phyloP scores from a whole-genome alignment of 2,113 vertebrate species.

The Mesoclemmys tuberculata region DNA sequence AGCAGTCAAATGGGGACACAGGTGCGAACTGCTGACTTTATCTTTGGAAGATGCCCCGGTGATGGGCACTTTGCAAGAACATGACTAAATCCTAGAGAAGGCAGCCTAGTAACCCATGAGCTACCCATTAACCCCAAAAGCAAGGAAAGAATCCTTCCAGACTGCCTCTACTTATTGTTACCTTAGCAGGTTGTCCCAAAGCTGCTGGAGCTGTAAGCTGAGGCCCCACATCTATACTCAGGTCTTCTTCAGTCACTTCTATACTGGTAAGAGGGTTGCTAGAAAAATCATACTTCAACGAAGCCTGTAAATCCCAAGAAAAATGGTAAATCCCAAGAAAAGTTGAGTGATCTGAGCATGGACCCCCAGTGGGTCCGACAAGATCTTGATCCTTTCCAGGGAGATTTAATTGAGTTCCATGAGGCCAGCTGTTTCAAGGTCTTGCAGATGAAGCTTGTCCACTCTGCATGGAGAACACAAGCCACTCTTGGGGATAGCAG shows the following conservation, averaged over 20 bases:
- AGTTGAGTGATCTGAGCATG: no score
- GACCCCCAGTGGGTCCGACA: neutral
- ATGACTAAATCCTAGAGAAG: neutral
- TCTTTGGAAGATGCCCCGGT: neutral
- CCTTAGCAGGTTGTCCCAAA: conserved; percentile 16
- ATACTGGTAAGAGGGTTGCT: neutral
- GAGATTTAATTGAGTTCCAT: fast-evolving
- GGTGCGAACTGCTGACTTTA: neutral
- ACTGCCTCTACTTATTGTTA: neutral
- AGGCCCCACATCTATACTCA: neutral
- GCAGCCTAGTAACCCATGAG: neutral
- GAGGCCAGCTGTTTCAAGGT: neutral
- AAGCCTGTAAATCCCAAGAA: conserved; percentile 54
- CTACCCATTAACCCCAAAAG: neutral
- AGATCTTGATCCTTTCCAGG: neutral
- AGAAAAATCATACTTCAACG: conserved; percentile 47
- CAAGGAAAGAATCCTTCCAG: neutral
- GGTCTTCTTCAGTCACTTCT: neutral
- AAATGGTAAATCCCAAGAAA: neutral
- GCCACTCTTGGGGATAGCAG: neutral
- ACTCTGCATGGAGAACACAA: neutral
- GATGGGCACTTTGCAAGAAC: neutral
- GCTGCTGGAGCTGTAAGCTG: fast-evolving
- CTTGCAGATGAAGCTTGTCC: neutral
- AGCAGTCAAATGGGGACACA: neutral